Conservation (phyloP, 2,888 invertebrate genomes). For the Cheilosia soror region DNA sequence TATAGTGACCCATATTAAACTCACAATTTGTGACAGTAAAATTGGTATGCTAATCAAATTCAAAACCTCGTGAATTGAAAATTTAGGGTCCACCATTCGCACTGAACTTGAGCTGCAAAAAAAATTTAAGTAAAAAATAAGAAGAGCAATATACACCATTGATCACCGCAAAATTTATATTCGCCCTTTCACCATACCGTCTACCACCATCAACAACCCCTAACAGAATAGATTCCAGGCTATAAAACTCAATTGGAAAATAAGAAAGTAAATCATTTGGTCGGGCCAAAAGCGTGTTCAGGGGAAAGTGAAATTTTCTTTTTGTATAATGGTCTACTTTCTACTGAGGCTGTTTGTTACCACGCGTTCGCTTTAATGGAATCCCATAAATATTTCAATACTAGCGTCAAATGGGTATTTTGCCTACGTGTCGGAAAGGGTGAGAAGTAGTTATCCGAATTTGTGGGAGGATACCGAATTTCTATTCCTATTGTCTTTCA, state of each 20-base stretch:
- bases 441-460: background rate
- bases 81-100: background rate
- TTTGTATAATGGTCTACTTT: background rate
- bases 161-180: constrained; percentile 29
- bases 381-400: constrained; percentile 59
- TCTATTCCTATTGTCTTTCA: constrained; percentile 11
- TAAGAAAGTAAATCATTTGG: constrained; percentile 58
- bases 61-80: constrained; percentile 20
- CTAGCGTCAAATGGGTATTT: constrained; percentile 23
- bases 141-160: constrained; percentile 6
- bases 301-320: background rate
- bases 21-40: constrained; percentile 30
- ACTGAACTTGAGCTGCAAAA: constrained; percentile 6
- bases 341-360: background rate
- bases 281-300: background rate
- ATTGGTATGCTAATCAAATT: constrained; percentile 51
- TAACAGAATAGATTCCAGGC: constrained; percentile 35
- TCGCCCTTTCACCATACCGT: background rate
- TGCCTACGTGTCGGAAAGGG: background rate
- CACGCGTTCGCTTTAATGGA: constrained; percentile 22
- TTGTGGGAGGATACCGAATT: background rate
- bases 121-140: background rate
- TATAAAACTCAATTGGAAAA: constrained; percentile 60
- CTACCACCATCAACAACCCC: background rate
- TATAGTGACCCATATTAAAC: constrained; percentile 42